These are phyloP conservation scores for Cottus gobio DNA, from an alignment of 2,113 vertebrate genomes.

Conservation along the genomic window DNA sequence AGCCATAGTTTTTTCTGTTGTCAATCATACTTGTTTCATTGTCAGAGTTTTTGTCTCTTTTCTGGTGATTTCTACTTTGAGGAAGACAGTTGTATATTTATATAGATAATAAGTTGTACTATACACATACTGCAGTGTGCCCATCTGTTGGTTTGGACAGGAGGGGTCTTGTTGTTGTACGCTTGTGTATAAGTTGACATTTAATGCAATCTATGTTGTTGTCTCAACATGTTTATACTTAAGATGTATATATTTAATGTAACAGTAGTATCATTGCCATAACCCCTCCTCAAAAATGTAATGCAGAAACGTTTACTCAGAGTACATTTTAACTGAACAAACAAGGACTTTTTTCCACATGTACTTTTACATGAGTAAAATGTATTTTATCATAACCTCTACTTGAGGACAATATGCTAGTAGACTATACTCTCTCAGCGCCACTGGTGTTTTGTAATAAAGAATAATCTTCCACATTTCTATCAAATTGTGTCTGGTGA, in stretches of 20 bases:
- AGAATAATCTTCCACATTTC: not conserved
- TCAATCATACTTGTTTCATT: not conserved
- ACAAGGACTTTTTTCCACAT: not conserved
- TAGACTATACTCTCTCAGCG: not conserved
- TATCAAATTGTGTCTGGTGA: not conserved
- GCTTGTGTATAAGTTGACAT: not conserved
- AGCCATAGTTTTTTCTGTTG: not conserved
- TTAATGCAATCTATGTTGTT: not conserved
- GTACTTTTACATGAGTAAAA: not conserved
- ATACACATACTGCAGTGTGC: not conserved
- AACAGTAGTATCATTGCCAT: not conserved
- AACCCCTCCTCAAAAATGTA: not conserved
- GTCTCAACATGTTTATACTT: not conserved
- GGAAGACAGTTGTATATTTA: not conserved
- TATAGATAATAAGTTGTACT: not conserved
- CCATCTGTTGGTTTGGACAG: not conserved
- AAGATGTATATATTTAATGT: not conserved
- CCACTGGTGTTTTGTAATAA: not conserved
- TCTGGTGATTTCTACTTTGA: not conserved
- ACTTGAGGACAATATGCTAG: not conserved
- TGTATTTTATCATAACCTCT: not conserved
- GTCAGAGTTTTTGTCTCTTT: not conserved
- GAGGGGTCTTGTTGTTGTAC: not conserved
- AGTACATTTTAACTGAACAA: not conserved
- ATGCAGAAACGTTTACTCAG: not conserved